Evolutionary conservation across 30 jellyfish, hydroid and myxozoan genomes (phyloP).

Genomic region (Aurelia sp.): DNA sequence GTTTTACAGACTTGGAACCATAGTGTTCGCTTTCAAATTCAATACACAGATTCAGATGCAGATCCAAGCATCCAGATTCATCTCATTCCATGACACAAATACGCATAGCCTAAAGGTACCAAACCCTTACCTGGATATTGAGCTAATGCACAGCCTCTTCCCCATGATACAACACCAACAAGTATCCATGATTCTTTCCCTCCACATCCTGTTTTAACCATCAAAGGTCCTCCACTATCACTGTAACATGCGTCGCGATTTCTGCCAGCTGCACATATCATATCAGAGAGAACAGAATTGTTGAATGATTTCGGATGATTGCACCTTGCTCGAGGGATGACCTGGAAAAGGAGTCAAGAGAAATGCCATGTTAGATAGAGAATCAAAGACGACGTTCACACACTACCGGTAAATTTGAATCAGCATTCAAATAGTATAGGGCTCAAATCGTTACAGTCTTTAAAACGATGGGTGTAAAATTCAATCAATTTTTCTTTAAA

Average conservation of each 20-base stretch:
- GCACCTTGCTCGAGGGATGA: constrained; percentile 61
- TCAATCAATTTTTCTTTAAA: too few species aligned
- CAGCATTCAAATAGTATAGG: too few species aligned
- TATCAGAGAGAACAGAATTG: constrained; percentile 89
- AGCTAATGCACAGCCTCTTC: constrained; percentile 94
- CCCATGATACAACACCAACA: constrained; percentile 98
- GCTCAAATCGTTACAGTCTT: too few species aligned
- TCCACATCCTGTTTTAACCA: constrained; percentile 80
- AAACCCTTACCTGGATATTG: constrained; percentile 81
- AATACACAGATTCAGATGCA: too few species aligned
- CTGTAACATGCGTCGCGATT: constrained; percentile 92
- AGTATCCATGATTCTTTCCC: constrained; percentile 76
- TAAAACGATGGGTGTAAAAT: too few species aligned
- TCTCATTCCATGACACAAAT: too few species aligned
- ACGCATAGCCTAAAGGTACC: neutral
- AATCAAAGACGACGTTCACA: too few species aligned
- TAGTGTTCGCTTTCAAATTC: too few species aligned
- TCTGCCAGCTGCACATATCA: constrained; percentile 95
- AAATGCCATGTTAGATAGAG: too few species aligned
- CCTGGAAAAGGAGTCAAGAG: neutral
- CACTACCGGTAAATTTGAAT: too few species aligned
- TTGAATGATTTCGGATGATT: constrained; percentile 89
- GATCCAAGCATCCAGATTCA: too few species aligned
- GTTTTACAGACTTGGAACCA: too few species aligned
- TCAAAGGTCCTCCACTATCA: constrained; percentile 97